phyloP scores from a whole-genome alignment of 1,140 invertebrate genomes.

The Druon quercuslanigerum region DNA sequence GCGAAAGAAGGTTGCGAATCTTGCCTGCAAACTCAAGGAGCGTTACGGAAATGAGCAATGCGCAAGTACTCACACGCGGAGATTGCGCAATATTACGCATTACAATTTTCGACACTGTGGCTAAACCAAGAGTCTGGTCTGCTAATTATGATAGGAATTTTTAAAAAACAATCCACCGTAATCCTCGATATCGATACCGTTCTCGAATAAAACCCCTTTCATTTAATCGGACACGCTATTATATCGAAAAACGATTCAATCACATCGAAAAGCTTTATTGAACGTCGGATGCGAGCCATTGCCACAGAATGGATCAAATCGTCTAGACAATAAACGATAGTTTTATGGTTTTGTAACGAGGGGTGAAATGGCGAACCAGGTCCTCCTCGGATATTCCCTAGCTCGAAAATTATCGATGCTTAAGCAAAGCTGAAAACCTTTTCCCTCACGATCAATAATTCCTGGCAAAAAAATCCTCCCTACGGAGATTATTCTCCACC shows the following conservation, averaged over 20 bases:
- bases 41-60: no score
- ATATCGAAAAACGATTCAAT: conserved; percentile 35
- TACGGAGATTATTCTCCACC: not conserved
- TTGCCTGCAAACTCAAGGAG: no score
- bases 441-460: conserved; percentile 1
- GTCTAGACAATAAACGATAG: conserved; percentile 37
- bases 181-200: not conserved
- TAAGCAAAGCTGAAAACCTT: conserved; percentile 4
- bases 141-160: conserved; percentile 2
- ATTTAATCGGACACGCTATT: conserved; percentile 10
- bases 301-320: conserved; percentile 33
- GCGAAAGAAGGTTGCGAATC: no score
- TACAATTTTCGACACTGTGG: no score
- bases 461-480: not conserved
- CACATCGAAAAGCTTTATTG: conserved; percentile 35
- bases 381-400: not conserved
- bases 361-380: conserved; percentile 20
- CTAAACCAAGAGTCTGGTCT: no score
- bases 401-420: conserved; percentile 17
- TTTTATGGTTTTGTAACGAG: conserved; percentile 20
- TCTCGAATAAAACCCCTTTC: not conserved
- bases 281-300: conserved; percentile 6
- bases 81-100: no score
- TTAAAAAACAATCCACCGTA: not conserved
- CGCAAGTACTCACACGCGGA: no score